Conservation (phyloP, 2,888 invertebrate species). For the Dicycla oo region DNA sequence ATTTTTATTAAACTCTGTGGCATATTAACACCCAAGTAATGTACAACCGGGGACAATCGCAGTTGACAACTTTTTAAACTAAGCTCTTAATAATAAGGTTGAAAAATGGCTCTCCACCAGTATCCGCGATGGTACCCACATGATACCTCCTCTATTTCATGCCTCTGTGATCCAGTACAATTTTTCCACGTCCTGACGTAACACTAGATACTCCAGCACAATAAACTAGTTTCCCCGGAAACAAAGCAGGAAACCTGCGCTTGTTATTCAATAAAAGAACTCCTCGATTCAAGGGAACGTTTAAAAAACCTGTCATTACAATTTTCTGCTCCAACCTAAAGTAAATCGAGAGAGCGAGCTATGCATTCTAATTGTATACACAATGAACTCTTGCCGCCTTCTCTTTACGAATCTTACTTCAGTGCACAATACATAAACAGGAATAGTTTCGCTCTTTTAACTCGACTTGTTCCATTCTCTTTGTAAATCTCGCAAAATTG, state of each 20-base stretch:
- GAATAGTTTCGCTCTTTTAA: constrained; percentile 25
- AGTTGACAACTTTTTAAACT: no score
- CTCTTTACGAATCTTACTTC: constrained; percentile 51
- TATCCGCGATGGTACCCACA: background rate
- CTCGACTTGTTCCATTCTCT: constrained; percentile 5
- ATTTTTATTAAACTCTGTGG: background rate
- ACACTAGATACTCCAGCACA: background rate
- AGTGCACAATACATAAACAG: constrained; percentile 28
- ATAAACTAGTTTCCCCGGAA: background rate
- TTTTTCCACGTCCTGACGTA: background rate
- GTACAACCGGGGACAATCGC: no score
- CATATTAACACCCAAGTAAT: background rate
- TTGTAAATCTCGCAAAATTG: constrained; percentile 28
- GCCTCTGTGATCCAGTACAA: background rate
- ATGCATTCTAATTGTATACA: constrained; percentile 76
- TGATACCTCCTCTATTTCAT: background rate
- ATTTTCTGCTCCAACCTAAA: constrained; percentile 69
- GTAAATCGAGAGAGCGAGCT: constrained; percentile 68
- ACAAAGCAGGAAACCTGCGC: constrained; percentile 17
- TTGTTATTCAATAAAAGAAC: constrained; percentile 52
- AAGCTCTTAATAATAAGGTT: no score
- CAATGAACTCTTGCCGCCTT: constrained; percentile 63
- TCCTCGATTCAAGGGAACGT: constrained; percentile 37
- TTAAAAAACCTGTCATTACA: constrained; percentile 68
- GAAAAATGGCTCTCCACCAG: no score